Base-by-base conservation (phyloP, 2,113 vertebrate genomes). In the Pluvianellus socialis region DNA sequence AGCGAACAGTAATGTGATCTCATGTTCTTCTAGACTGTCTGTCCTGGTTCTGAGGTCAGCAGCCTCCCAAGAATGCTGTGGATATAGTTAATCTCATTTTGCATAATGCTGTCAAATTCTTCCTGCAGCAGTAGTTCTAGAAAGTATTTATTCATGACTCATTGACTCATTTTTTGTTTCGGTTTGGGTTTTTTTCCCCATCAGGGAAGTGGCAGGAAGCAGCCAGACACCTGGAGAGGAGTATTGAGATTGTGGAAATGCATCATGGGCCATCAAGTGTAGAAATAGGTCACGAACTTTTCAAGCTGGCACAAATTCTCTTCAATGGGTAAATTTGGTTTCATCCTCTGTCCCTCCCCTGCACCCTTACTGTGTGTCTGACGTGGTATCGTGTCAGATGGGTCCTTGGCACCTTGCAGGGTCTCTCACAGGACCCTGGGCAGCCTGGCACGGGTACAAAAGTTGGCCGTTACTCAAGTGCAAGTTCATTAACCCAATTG, bases 281-380 rank as follows among this genome's bases (percentile, higher is more conserved):
- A 45, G 99, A 99, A 98, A 94, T 98, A 50, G 99, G 99, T 58
- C 98, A 96, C 30, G 99, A 99, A 70, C 98, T 99, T 90, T 99
- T 99, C 98, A 99, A 99, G 96, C 96, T 99, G 97, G 98, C 99
- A 77, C 99, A 99, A 88, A 95, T 99, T 50, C 98, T 99, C 95
- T 99, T 99, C 96, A 99, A 99, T 35, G 99, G 99, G 99, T 99
- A 95, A 98, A 93, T 79, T 28, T 79, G 65, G 26, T 84, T 76
- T 89, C 21, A 9, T 92, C 42, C 42, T 84, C 55, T 71, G 49
- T 50, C 35, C 62, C 44, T 90, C 86, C 45, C 44, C 74, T 92
- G 53, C 44, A 52, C 71, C 42, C 26, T 18, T 79, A 12, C 33
- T 21, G 53, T n/a, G 72, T 85, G 56, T 75, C 80, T 89, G 56